Percentiles rank a stretch among this genome's conserved stretches.
phyloP scores from a whole-genome alignment of 2,797 vertebrate species.

The Psittacula derbiana region DNA sequence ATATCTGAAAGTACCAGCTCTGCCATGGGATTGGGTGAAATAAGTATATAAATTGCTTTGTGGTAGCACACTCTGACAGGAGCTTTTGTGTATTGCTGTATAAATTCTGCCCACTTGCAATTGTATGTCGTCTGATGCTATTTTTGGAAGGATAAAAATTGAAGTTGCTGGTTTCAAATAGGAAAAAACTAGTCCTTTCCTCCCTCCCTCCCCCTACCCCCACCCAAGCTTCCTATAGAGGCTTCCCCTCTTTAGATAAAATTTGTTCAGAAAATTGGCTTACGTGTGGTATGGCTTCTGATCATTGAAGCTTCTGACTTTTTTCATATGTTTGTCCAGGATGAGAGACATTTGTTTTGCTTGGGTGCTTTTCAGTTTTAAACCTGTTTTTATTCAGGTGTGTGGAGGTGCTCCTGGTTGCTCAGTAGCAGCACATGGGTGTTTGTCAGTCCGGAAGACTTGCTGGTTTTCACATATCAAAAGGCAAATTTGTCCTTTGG shows the following conservation, averaged over 20 bases:
- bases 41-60: neutral
- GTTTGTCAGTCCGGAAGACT: neutral
- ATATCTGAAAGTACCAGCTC: fast-evolving
- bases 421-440: neutral
- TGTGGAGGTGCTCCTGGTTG: neutral
- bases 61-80: neutral
- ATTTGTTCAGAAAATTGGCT: neutral
- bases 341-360: neutral
- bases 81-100: neutral
- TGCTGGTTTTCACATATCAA: neutral
- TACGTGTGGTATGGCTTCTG: neutral
- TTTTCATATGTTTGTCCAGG: neutral
- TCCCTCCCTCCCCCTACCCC: neutral
- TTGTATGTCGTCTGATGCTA: neutral
- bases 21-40: neutral
- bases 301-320: neutral
- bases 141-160: neutral
- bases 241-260: neutral
- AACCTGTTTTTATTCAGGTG: neutral
- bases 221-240: neutral
- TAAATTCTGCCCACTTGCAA: neutral
- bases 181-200: neutral
- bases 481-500: neutral
- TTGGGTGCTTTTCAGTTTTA: neutral
- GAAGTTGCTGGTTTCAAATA: neutral